phyloP scores from a whole-genome alignment of 2,113 vertebrate genomes.

The Zosterops lateralis region DNA sequence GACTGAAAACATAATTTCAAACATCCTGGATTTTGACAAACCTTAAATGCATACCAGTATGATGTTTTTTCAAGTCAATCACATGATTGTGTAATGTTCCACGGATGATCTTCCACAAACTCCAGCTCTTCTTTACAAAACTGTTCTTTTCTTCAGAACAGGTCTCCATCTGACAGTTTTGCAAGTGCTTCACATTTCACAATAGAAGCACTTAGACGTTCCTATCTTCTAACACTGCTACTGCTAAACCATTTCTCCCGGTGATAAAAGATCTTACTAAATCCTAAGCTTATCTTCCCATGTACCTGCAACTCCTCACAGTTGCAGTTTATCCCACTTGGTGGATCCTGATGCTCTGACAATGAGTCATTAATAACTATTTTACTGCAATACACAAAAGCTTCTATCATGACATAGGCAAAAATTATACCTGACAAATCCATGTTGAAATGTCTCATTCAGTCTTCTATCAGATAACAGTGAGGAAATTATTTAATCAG shows the following conservation, averaged over 20 bases:
- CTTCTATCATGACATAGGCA: not conserved
- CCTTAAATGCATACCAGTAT: not conserved
- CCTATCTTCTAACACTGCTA: not conserved
- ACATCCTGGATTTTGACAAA: not conserved
- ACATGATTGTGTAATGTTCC: not conserved
- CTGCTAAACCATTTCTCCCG: not conserved
- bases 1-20: not conserved
- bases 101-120: not conserved
- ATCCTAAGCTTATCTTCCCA: not conserved
- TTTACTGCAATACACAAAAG: not conserved
- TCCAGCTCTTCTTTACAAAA: not conserved
- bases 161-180: not conserved
- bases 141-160: not conserved
- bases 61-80: not conserved
- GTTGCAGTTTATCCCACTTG: not conserved
- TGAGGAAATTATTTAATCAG: not conserved
- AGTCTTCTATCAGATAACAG: not conserved
- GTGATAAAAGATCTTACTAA: not conserved
- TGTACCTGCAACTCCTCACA: not conserved
- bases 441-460: not conserved
- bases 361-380: constrained; percentile 22
- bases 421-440: constrained; percentile 18
- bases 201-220: not conserved
- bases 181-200: not conserved
- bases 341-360: not conserved